Evolutionary conservation across 2,113 vertebrate genomes (phyloP), one percentile per base, ranked within the genome.

Genomic region (Labeo catla): DNA sequence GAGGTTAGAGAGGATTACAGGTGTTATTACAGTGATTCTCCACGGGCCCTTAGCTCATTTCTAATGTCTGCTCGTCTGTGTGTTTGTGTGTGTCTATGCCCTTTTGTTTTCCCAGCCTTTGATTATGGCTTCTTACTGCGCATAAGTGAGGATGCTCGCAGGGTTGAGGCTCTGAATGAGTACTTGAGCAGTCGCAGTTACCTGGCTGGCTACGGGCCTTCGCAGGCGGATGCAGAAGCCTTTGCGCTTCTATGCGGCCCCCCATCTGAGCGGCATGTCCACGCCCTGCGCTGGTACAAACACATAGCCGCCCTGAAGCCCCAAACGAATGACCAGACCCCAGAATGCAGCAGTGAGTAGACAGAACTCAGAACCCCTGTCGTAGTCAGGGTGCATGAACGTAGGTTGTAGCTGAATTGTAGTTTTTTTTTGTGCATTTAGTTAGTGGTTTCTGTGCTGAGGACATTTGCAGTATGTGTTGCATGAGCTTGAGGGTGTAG

Each of bases 151-250:
- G 96, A 96, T 92, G 92, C 94, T 74, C 93, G 92, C 93, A 94
- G 96, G 93, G 93, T 94, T 76, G 94, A 85, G 91, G 96, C 96
- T 91, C 93, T 99, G 95, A 95, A 98, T 68, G 94, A 96, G 92
- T 96, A 97, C 96, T 96, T 98, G 89, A 95, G 95, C 95, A 94
- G 95, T 49, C 97, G 97, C 94, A 98, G 98, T 96, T 98, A 99
- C 94, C 93, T 99, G 95, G 96, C 95, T 77, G 97, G 97, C 88
- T 97, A 97, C 93, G 91, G 94, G 88, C 95, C 96, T 90, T 98
- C 98, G 90, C 95, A 95, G 93, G 96, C 94, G 83, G 98, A 99
- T 90, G 91, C 94, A 91, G 96, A 95, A 84, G 95, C 93, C 85
- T 97, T 98, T 94, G 94, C 89, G 93, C 96, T 94, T 92, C 95